Conservation (phyloP, 64 coral and sea anemone genomes). For the Stylophora pistillata region DNA sequence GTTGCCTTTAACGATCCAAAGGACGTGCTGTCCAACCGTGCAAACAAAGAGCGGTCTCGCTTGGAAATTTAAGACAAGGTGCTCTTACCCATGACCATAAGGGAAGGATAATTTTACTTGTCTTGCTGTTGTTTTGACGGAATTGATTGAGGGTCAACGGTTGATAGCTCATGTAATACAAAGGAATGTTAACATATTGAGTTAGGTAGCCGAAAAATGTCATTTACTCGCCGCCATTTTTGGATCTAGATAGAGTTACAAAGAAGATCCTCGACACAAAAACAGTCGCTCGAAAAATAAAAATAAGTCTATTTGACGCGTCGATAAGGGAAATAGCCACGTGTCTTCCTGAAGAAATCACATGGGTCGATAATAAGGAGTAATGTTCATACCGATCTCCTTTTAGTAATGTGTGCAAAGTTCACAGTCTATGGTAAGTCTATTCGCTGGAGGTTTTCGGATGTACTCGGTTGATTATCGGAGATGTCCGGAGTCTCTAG, state of each 20-base stretch:
- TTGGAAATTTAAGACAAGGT: neutral
- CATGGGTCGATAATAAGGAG: neutral
- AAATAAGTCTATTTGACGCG: neutral
- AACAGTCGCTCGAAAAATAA: neutral
- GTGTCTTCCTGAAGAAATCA: neutral
- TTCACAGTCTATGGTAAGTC: no score
- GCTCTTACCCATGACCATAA: neutral
- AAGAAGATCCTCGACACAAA: neutral
- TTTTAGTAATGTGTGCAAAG: no score
- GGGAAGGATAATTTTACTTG: neutral
- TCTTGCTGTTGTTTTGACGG: conserved; percentile 7
- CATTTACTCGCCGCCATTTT: neutral
- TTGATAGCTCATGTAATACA: neutral
- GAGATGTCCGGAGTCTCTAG: neutral
- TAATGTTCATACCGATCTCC: no score
- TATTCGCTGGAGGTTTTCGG: neutral
- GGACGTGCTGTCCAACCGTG: neutral
- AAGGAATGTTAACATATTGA: conserved; percentile 3
- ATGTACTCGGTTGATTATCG: neutral
- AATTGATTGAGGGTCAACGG: conserved; percentile 12
- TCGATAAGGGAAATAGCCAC: neutral
- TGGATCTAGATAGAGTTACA: neutral
- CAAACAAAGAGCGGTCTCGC: neutral
- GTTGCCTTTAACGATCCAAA: neutral
- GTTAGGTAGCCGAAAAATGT: neutral